Evolutionary conservation across 2,797 vertebrate species (phyloP).

Genomic region (Falco naumanni): DNA sequence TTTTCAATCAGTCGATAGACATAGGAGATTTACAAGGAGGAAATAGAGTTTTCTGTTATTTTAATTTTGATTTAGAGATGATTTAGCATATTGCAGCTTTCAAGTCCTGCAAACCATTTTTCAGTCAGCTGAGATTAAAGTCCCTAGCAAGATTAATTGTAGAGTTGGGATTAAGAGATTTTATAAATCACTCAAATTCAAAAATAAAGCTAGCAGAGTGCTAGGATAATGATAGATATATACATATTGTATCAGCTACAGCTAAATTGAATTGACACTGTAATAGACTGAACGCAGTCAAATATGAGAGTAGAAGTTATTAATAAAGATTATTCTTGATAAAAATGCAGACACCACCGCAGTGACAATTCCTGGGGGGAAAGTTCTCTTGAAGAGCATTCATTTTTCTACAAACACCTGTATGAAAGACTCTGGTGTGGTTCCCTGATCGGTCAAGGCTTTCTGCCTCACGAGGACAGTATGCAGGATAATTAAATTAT

Average conservation of each 20-base stretch:
- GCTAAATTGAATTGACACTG: constrained; percentile 55
- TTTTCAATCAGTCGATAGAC: background rate
- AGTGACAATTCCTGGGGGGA: constrained; percentile 12
- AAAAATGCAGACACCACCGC: constrained; percentile 9
- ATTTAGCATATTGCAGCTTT: constrained; percentile 46
- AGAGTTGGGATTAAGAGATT: constrained; percentile 61
- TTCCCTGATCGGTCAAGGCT: background rate
- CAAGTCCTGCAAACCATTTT: constrained; percentile 32
- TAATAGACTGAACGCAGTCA: constrained; percentile 6
- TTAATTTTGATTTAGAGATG: constrained; percentile 59
- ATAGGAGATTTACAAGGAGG: constrained; percentile 1
- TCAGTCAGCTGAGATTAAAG: constrained; percentile 57
- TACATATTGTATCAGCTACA: constrained; percentile 32
- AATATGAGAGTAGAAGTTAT: constrained; percentile 34
- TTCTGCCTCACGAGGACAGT: background rate
- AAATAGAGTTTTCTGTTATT: constrained; percentile 49
- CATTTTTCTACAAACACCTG: constrained; percentile 20
- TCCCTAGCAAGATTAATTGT: constrained; percentile 56
- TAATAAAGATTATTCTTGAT: constrained; percentile 30
- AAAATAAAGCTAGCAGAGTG: constrained; percentile 51
- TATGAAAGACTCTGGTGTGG: background rate
- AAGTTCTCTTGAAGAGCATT: constrained; percentile 11
- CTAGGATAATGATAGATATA: constrained; percentile 29
- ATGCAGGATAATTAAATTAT: background rate
- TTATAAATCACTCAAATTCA: constrained; percentile 58